Evolutionary conservation across 2,888 invertebrate genomes (phyloP).

Genomic region (Apomyelois bistriatella): DNA sequence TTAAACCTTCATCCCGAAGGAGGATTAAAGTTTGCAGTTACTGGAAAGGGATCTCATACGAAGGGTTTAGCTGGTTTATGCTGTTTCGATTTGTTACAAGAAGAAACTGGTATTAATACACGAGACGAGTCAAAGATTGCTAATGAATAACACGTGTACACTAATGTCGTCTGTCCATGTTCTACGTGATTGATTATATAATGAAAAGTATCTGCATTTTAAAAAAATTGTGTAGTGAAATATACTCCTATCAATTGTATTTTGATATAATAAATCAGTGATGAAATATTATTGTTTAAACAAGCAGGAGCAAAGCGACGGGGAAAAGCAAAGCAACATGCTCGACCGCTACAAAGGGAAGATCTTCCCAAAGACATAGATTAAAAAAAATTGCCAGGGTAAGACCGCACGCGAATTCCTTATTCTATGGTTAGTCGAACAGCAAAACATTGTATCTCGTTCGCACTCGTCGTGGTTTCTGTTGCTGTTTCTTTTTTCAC

Average conservation of each 20-base stretch:
- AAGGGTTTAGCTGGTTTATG: conserved; percentile 31
- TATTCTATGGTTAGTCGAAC: no score
- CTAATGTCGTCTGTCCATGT: conserved; percentile 16
- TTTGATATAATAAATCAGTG: no score
- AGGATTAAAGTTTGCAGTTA: conserved; percentile 29
- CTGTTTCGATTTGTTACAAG: conserved; percentile 27
- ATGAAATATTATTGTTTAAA: no score
- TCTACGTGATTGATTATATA: background rate
- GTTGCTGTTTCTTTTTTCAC: no score
- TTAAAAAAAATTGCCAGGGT: no score
- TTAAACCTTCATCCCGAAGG: conserved; percentile 8
- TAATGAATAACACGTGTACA: conserved; percentile 1
- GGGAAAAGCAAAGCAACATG: no score
- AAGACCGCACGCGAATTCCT: no score
- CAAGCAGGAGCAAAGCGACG: no score
- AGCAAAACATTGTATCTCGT: no score
- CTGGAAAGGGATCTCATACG: conserved; percentile 33
- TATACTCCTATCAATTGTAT: background rate
- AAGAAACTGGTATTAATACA: background rate
- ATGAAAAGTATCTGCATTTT: background rate
- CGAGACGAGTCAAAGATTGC: background rate
- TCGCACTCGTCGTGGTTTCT: no score
- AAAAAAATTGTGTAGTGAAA: conserved; percentile 1
- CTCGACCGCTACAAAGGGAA: no score
- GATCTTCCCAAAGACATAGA: no score